Conservation (phyloP, 2,113 vertebrate genomes). For the Poicephalus meyeri region DNA sequence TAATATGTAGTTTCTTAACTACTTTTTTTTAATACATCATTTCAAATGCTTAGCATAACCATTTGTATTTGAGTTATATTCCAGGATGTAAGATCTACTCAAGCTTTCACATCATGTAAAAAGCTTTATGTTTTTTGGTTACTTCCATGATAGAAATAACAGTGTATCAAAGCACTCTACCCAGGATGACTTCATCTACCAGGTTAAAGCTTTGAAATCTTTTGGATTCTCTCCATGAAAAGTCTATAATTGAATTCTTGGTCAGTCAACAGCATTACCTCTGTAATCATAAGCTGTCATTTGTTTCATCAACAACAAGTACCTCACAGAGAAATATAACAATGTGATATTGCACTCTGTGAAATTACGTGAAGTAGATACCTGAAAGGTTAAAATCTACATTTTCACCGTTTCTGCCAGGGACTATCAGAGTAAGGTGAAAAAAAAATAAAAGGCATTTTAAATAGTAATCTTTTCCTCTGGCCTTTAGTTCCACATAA, state of each 20-base stretch:
- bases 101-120: neutral
- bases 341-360: neutral
- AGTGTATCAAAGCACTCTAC: neutral
- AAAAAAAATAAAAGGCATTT: neutral
- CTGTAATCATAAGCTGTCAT: neutral
- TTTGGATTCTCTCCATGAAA: neutral
- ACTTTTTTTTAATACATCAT: neutral
- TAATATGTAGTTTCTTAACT: neutral
- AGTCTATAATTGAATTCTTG: neutral
- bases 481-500: slow-evolving; percentile 35
- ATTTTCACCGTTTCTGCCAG: slow-evolving; percentile 10
- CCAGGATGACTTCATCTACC: neutral
- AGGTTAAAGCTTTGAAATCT: neutral
- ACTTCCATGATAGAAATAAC: neutral
- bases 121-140: neutral
- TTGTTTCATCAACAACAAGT: neutral
- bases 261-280: neutral
- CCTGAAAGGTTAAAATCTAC: slow-evolving; percentile 52
- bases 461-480: slow-evolving; percentile 34
- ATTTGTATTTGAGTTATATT: neutral
- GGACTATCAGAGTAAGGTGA: neutral
- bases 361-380: neutral
- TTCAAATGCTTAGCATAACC: neutral
- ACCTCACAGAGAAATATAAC: neutral
- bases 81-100: neutral